phyloP scores from a whole-genome alignment of 2,888 invertebrate genomes.

The Cataglyphis altisquamis region DNA sequence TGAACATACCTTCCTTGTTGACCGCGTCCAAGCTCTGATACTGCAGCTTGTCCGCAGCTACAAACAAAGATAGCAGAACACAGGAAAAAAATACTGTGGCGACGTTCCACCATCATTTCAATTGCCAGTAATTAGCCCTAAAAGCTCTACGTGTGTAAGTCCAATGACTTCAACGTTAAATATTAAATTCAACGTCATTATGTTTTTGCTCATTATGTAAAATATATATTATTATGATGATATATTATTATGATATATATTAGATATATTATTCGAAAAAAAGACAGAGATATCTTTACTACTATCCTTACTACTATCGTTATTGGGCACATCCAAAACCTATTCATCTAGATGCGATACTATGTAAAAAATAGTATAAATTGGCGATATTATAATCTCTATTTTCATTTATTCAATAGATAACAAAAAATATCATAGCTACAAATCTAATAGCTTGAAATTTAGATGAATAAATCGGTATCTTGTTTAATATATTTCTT shows the following conservation, averaged over 20 bases:
- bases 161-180: constrained; percentile 31
- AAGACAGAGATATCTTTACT: background rate
- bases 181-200: constrained; percentile 6
- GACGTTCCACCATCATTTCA: constrained; percentile 52
- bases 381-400: background rate
- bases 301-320: background rate
- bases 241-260: too few species aligned
- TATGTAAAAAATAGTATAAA: constrained; percentile 5
- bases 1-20: constrained; percentile 89
- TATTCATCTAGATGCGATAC: background rate
- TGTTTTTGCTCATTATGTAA: background rate
- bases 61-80: constrained; percentile 84
- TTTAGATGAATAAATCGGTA: background rate
- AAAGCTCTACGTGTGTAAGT: constrained; percentile 29
- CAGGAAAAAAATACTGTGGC: constrained; percentile 63
- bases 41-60: constrained; percentile 88
- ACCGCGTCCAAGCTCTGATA: constrained; percentile 90
- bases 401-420: background rate
- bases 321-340: background rate
- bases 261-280: background rate
- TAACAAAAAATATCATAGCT: background rate
- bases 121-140: constrained; percentile 42
- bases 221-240: background rate
- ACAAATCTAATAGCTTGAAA: background rate
- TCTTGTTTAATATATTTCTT: background rate